phyloP scores from a whole-genome alignment of 2,888 invertebrate genomes.

The Mimumesa dahlbomi region DNA sequence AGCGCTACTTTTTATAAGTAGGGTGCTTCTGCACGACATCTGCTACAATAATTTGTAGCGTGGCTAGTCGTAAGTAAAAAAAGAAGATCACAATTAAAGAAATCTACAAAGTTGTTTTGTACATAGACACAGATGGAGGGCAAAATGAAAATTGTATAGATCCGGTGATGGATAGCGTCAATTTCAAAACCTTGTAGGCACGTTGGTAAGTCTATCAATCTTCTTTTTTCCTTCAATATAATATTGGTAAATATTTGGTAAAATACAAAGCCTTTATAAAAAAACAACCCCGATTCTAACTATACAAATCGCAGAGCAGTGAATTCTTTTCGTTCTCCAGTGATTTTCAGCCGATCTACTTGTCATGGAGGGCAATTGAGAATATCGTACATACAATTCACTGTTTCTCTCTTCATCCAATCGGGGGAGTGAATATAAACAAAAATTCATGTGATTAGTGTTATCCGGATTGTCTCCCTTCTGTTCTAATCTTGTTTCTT shows the following conservation, averaged over 20 bases:
- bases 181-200: conserved; percentile 74
- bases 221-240: conserved; percentile 48
- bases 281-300: conserved; percentile 27
- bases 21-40: conserved; percentile 43
- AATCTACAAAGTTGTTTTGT: conserved; percentile 49
- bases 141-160: conserved; percentile 63
- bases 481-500: no score
- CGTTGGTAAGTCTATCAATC: conserved; percentile 70
- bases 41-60: conserved; percentile 32
- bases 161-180: conserved; percentile 68
- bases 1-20: conserved; percentile 40
- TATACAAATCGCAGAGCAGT: conserved; percentile 15
- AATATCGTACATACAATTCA: no score
- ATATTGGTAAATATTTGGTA: conserved; percentile 27
- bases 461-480: no score
- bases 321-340: not conserved
- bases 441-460: no score
- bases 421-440: no score
- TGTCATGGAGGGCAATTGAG: no score
- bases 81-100: conserved; percentile 13
- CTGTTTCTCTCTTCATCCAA: no score
- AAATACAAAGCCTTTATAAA: conserved; percentile 14
- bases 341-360: not conserved
- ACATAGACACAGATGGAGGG: conserved; percentile 62
- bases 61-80: conserved; percentile 43